Base-by-base conservation (phyloP, 2,888 invertebrate species). In the Thyatira batis region DNA sequence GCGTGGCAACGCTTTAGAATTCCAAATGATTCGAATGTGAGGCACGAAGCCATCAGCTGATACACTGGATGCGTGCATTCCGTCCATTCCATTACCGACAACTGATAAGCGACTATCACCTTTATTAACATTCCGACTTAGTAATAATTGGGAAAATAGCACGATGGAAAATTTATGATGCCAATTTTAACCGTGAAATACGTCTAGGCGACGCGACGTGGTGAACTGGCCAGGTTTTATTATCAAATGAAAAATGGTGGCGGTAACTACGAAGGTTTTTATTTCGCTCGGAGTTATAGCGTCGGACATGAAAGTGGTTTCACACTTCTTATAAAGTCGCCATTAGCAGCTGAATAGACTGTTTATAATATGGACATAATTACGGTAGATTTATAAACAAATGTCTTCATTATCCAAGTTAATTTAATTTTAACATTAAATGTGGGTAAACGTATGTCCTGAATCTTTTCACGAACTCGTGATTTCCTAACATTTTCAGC, bases 301-400 rank as follows among this genome's bases (percentile, higher is more conserved):
- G 39, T 39, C n/a, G 39, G 39, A 39, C 39, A 17, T 39, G 39
- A 17, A 39, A 39, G 39, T 39, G 39, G 39, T 39, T 39, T 39
- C 39, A 39, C 39, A 39, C 39, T 39, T 39, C n/a, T 39, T 45
- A 51, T 49, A 57, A n/a, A n/a, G n/a, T n/a, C n/a, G n/a, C n/a
- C n/a, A n/a, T n/a, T n/a, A n/a, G n/a, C n/a, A n/a, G n/a, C n/a
- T n/a, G n/a, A n/a, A n/a, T n/a, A n/a, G n/a, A n/a, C n/a, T n/a
- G n/a, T n/a, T n/a, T n/a, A n/a, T n/a, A n/a, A n/a, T n/a, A n/a
- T n/a, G n/a, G n/a, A n/a, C n/a, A n/a, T n/a, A n/a, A n/a, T n/a
- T n/a, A n/a, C n/a, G n/a, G n/a, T n/a, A n/a, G n/a, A n/a, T n/a
- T n/a, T n/a, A n/a, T n/a, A n/a, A n/a, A n/a, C n/a, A n/a, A n/a